phyloP scores from a whole-genome alignment of 2,113 vertebrate species.

The Actenoides lindsayi region DNA sequence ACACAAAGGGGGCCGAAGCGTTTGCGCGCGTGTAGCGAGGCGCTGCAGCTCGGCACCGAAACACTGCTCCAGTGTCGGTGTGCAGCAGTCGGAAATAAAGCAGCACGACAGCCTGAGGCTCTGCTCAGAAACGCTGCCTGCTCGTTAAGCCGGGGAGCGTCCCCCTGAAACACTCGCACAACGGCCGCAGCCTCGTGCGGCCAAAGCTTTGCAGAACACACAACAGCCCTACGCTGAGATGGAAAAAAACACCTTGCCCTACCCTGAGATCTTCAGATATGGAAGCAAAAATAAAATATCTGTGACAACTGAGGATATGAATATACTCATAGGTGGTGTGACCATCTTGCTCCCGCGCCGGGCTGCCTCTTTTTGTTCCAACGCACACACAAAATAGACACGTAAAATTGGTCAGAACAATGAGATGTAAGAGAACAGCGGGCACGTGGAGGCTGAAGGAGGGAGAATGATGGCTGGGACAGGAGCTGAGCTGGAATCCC shows the following conservation, averaged over 20 bases:
- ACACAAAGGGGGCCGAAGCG: neutral
- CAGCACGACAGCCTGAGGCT: neutral
- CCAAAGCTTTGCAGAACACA: too few species aligned
- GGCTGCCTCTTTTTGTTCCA: neutral
- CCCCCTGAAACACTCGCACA: neutral
- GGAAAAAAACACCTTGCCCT: neutral
- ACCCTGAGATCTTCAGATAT: neutral
- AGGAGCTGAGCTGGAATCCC: neutral
- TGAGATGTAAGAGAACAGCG: too few species aligned
- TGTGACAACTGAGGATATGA: fast-evolving
- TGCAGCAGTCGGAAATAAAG: constrained; percentile 31
- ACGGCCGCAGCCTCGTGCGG: neutral
- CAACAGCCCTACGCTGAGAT: neutral
- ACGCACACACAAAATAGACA: neutral
- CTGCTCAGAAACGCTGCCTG: neutral
- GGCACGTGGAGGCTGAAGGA: fast-evolving
- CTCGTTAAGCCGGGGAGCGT: neutral
- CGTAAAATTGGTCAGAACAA: neutral
- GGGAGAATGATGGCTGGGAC: neutral
- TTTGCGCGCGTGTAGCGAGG: neutral
- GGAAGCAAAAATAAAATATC: neutral
- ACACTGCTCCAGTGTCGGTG: constrained; percentile 28
- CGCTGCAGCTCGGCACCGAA: neutral
- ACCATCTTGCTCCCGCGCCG: neutral
- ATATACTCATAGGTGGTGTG: neutral